Evolutionary conservation across 2,888 invertebrate genomes (phyloP).

Genomic region (Microchrysa polita): DNA sequence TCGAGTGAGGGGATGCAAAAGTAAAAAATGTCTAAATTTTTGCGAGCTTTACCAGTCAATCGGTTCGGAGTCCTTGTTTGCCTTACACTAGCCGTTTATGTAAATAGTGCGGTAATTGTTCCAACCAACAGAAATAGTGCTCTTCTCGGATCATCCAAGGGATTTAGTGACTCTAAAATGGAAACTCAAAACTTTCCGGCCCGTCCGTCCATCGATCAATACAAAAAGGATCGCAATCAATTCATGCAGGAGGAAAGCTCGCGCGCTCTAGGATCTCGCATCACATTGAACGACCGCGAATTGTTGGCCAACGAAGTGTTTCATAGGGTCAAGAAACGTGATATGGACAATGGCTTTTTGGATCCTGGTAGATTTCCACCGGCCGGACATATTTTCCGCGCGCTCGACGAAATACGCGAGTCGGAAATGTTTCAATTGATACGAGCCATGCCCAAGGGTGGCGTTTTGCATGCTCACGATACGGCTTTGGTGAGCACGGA

Average conservation of each 20-base stretch:
- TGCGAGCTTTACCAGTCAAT: too few relatives aligned
- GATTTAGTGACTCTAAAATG: slow-evolving; percentile 21
- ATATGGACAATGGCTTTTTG: slow-evolving; percentile 67
- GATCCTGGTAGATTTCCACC: slow-evolving; percentile 71
- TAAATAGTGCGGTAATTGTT: slow-evolving; percentile 9
- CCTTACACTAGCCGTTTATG: neutral
- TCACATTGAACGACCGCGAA: slow-evolving; percentile 66
- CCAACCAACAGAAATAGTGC: slow-evolving; percentile 1
- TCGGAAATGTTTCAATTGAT: slow-evolving; percentile 76
- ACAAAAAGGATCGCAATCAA: slow-evolving; percentile 60
- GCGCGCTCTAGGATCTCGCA: slow-evolving; percentile 67
- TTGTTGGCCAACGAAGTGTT: slow-evolving; percentile 67
- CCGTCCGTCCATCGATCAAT: slow-evolving; percentile 57
- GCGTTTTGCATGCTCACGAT: slow-evolving; percentile 75
- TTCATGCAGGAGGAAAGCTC: slow-evolving; percentile 66
- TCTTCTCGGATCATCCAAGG: slow-evolving; percentile 17
- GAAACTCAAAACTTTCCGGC: slow-evolving; percentile 54
- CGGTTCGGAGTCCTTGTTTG: too few relatives aligned
- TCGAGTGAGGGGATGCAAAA: too few relatives aligned
- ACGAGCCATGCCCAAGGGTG: slow-evolving; percentile 78
- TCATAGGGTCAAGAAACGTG: slow-evolving; percentile 68
- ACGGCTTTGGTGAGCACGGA: slow-evolving; percentile 72
- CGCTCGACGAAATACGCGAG: slow-evolving; percentile 68
- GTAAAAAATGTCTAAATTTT: too few relatives aligned
- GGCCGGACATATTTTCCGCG: slow-evolving; percentile 73